A percentile compares a stretch with the other conserved stretches of the same genome.
Evolutionary conservation across 2,888 invertebrate species (phyloP).

Genomic region (Priocnemis perturbator): DNA sequence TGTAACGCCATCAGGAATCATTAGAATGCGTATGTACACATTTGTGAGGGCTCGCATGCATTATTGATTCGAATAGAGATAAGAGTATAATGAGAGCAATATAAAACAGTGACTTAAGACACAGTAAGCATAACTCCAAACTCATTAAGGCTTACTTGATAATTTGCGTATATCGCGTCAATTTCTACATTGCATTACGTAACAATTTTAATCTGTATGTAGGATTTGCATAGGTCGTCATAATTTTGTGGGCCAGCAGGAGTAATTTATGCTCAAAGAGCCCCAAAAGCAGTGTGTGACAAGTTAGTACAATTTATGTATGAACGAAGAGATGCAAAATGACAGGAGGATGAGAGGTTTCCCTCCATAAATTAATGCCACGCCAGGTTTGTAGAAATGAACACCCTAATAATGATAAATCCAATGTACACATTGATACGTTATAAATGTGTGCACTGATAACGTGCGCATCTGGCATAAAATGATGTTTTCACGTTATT

Average conservation of each 20-base stretch:
- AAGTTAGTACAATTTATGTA: background rate
- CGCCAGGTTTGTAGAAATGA: slow-evolving; percentile 24
- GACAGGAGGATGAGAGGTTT: background rate
- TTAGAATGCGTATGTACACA: no score
- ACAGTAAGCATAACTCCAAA: no score
- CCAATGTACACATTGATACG: slow-evolving; percentile 2
- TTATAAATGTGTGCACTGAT: slow-evolving; percentile 7
- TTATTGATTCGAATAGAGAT: no score
- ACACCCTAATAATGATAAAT: slow-evolving; percentile 16
- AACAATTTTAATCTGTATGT: background rate
- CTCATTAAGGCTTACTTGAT: no score
- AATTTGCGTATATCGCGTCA: no score
- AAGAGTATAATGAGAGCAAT: no score
- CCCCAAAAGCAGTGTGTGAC: background rate
- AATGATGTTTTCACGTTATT: slow-evolving; percentile 13
- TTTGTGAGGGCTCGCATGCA: no score
- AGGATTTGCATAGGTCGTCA: background rate
- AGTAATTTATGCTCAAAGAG: slow-evolving; percentile 23
- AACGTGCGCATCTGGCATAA: background rate
- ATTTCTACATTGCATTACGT: background rate
- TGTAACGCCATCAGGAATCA: no score
- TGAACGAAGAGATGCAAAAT: background rate
- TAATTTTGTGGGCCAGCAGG: background rate
- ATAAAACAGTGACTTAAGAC: no score
- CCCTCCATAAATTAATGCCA: slow-evolving; percentile 21